Base-by-base conservation (phyloP, 2,888 invertebrate species). In the Coenonympha glycerion region DNA sequence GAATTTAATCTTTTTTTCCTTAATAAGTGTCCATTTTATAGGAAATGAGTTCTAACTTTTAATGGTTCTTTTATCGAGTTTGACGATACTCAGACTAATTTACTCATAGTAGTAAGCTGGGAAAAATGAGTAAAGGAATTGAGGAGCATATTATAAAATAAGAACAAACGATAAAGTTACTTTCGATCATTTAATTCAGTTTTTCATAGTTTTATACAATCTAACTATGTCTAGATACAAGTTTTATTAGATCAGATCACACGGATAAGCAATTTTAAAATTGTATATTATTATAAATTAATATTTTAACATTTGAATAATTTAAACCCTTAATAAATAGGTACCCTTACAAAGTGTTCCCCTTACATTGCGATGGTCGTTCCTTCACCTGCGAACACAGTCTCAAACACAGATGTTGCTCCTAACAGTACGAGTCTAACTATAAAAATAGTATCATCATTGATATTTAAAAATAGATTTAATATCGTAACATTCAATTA, bases 221-320 rank as follows among this genome's bases (percentile, higher is more conserved):
- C 81, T 45, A 34, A 34, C 45, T 86, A 87, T 80, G 72, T 76
- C 73, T 80, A 79, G 73, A 83, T 74, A 82, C 76, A 81, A 78
- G 78, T 73, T 79, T 53, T 69, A 76, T 80, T 76, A 81, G 73
- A 78, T 86, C 86, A 85, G 86, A 87, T 87, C 86, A 86, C 86
- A 86, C 86, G 76, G 76, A 75, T 84, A 86, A 85, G 83, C 82
- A 76, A 69, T 78, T 79, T n/a, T 71, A 68, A 76, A 77, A 73
- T 76, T 83, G 69, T 83, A 83, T 77, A 84, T 54, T 76, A 75
- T 73, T 77, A 82, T 81, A 83, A 81, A 83, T 79, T 71, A 79
- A 74, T 61, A 60, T 66, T 61, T 64, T 59, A 62, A 46, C 28
- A 24, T 46, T 46, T 79, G 73, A 85, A 83, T 80, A 81, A 77